These are phyloP conservation scores for Molothrus ater DNA, from an alignment of 2,797 vertebrate genomes.

Conservation along the genomic window DNA sequence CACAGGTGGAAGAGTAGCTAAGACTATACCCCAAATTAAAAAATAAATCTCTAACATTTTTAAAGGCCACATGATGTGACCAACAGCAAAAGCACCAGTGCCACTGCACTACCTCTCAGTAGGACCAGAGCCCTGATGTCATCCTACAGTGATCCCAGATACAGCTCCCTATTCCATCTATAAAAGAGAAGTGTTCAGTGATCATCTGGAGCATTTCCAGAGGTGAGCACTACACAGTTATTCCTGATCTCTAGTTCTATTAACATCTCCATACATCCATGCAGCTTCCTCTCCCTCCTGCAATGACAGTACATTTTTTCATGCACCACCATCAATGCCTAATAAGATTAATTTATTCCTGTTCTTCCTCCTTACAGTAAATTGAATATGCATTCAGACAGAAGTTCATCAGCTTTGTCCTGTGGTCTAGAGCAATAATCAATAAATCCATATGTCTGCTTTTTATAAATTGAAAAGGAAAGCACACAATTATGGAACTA, in stretches of 20 bases:
- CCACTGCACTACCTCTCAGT: background rate
- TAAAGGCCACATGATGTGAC: background rate
- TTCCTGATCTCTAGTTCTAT: background rate
- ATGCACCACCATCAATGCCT: background rate
- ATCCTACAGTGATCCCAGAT: background rate
- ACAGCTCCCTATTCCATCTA: background rate
- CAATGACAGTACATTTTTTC: background rate
- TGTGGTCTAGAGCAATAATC: background rate
- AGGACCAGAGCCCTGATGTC: background rate
- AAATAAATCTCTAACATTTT: background rate
- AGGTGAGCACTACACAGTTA: background rate
- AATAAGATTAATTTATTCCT: slow-evolving; percentile 33
- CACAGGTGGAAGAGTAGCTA: background rate
- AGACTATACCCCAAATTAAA: background rate
- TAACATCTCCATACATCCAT: background rate
- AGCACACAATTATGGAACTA: background rate
- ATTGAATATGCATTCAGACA: background rate
- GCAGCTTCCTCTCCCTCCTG: background rate
- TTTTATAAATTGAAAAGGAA: slow-evolving; percentile 12
- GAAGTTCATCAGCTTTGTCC: slow-evolving; percentile 17
- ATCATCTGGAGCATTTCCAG: background rate
- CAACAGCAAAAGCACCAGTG: background rate
- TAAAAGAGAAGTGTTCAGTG: background rate
- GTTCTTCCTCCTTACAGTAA: background rate
- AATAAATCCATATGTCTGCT: background rate